Conservation (phyloP, 1,140 invertebrate genomes). For the Drosophila nasuta region DNA sequence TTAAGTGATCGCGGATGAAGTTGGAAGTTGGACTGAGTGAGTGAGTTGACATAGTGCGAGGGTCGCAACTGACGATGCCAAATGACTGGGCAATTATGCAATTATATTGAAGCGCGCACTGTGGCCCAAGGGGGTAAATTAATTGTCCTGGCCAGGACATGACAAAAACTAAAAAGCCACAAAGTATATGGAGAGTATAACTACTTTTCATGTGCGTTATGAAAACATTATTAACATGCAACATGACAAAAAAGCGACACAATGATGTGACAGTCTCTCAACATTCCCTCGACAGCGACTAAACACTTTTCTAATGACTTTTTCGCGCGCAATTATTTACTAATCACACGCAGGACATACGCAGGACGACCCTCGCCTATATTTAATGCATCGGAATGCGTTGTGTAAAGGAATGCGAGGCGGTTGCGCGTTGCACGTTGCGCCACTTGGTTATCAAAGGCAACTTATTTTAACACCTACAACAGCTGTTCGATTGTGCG, state of each 20-base stretch:
- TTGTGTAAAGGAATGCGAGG: conserved; percentile 17
- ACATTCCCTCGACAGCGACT: conserved; percentile 22
- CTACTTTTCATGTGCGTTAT: conserved; percentile 31
- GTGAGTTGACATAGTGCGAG: conserved; percentile 24
- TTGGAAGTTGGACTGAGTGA: conserved; percentile 8
- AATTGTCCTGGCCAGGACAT: conserved; percentile 57
- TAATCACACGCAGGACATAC: conserved; percentile 68
- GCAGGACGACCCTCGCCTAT: conserved; percentile 6
- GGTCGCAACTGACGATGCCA: conserved; percentile 68
- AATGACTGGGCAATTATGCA: conserved; percentile 78
- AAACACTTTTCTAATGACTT: conserved; percentile 77
- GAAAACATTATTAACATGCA: conserved; percentile 69
- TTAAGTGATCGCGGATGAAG: conserved; percentile 59
- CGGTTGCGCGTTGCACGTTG: conserved; percentile 7
- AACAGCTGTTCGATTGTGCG: conserved; percentile 53
- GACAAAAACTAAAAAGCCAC: conserved; percentile 33
- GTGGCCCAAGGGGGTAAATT: conserved; percentile 46
- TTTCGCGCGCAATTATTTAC: conserved; percentile 74
- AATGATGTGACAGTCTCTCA: conserved; percentile 24
- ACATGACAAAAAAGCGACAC: conserved; percentile 14
- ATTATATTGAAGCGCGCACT: conserved; percentile 72
- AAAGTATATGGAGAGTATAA: conserved; percentile 1
- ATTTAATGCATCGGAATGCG: conserved; percentile 53
- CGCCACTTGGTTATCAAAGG: conserved; percentile 71
- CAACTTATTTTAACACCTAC: conserved; percentile 61